Conservation (phyloP, 2,888 invertebrate species). For the Helicoverpa assulta region DNA sequence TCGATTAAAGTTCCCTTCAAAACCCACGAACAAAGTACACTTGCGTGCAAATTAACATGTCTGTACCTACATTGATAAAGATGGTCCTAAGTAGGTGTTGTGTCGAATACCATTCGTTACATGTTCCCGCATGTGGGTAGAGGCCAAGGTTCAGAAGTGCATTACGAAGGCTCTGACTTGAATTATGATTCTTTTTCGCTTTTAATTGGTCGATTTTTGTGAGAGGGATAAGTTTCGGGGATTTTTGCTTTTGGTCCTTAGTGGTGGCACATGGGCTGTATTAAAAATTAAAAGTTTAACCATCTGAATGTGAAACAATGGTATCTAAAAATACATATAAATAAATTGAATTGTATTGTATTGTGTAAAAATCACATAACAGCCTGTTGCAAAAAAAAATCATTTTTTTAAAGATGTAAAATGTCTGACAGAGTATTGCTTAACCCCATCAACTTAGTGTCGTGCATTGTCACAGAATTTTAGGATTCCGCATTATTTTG, state of each 20-base stretch:
- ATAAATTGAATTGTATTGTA: not conserved
- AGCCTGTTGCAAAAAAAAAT: slow-evolving; percentile 9
- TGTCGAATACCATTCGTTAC: slow-evolving; percentile 70
- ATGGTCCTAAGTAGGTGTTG: slow-evolving; percentile 70
- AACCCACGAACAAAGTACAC: slow-evolving; percentile 50
- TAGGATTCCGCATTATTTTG: slow-evolving; percentile 17
- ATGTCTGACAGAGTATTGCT: slow-evolving; percentile 15
- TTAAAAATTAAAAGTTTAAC: not conserved
- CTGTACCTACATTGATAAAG: slow-evolving; percentile 65
- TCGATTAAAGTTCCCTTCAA: slow-evolving; percentile 8
- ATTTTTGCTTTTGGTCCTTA: too few relatives aligned
- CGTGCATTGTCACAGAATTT: slow-evolving; percentile 34
- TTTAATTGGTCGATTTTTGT: not conserved
- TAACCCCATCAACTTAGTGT: slow-evolving; percentile 14
- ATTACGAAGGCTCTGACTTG: slow-evolving; percentile 32
- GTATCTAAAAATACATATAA: not conserved
- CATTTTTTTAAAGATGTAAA: slow-evolving; percentile 10
- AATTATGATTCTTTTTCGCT: slow-evolving; percentile 21
- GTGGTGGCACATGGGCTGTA: too few relatives aligned
- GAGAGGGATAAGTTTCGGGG: too few relatives aligned
- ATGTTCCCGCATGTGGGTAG: slow-evolving; percentile 61
- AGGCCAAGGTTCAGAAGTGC: slow-evolving; percentile 71
- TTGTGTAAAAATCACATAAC: not conserved
- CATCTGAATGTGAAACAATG: not conserved
- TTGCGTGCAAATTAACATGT: slow-evolving; percentile 64